Base-by-base conservation (phyloP, 2,888 invertebrate genomes). In the Drosophila rubida region DNA sequence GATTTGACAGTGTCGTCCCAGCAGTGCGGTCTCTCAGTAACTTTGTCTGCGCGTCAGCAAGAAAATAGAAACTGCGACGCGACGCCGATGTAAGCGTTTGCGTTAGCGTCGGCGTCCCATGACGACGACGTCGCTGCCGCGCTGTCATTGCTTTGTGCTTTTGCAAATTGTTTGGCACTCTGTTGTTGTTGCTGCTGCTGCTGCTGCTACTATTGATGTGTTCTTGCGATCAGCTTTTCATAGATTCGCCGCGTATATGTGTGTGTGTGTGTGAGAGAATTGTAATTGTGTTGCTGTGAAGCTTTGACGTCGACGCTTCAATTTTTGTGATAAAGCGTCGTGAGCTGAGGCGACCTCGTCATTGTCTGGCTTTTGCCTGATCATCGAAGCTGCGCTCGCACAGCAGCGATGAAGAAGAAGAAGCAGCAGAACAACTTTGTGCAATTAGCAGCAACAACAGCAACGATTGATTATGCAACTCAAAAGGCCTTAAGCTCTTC, bases 1-100 rank as follows among this genome's bases (percentile, higher is more conserved):
- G 32, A n/a, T 5, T 32, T 32, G 11, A 32, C 32, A 32, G n/a
- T 32, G 32, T 23, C 22, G 46, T 35, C 37, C 49, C 9, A 64
- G 25, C 25, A 25, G 25, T 25, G 41, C 50, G 46, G 23, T 25
- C 16, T 19, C 46, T 53, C 30, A 4, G 6, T 4, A 25, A 13
- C 19, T 7, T 41, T 8, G 8, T 9, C 41, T 41, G 85, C 80
- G 82, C 86, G 88, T 80, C 85, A 80, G 85, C 87, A 81, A 69
- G 85, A 80, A 87, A 80, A 87, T 84, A 72, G 61, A 64, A 63
- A 80, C 53, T 62, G 64, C 41, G 51, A 39, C 1, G 22, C 1
- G 22, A 35, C 22, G 41, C 57, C 62, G 53, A 50, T 57, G 71
- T 44, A 42, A 55, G 46, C 59, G 60, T 49, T 65, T 23, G 49